Conservation (phyloP, 2,888 invertebrate species). For the Eugnorisma glareosa region DNA sequence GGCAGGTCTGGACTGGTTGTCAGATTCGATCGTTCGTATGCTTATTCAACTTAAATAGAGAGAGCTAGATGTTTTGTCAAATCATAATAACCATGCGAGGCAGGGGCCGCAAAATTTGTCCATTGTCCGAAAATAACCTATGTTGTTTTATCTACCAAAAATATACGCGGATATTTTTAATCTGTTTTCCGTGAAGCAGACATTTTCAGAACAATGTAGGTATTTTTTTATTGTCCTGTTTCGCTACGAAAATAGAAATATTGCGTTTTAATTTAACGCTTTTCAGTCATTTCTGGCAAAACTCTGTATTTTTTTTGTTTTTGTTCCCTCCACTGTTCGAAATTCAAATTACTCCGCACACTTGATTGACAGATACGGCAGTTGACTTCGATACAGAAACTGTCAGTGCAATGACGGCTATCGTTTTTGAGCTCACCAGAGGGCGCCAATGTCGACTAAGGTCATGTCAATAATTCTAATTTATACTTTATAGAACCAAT, state of each 20-base stretch:
- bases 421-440: too few species aligned
- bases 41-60: not conserved
- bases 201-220: not conserved
- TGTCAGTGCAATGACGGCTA: not conserved
- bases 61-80: not conserved
- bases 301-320: not conserved
- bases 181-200: slow-evolving; percentile 4
- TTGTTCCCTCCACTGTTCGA: too few species aligned
- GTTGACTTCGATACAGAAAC: not conserved
- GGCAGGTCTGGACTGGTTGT: too few species aligned
- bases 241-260: slow-evolving; percentile 3
- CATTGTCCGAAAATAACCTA: slow-evolving; percentile 2
- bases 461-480: too few species aligned
- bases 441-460: too few species aligned
- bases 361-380: not conserved
- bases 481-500: too few species aligned
- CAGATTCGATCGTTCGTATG: too few species aligned
- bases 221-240: slow-evolving; percentile 11
- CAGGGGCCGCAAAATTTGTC: not conserved
- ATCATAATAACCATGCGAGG: not conserved
- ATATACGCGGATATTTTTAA: slow-evolving; percentile 7
- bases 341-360: not conserved
- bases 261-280: not conserved
- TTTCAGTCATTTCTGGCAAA: not conserved
- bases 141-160: not conserved